Conservation (phyloP, 2,797 vertebrate species). For the Melanotaenia pygmaea region DNA sequence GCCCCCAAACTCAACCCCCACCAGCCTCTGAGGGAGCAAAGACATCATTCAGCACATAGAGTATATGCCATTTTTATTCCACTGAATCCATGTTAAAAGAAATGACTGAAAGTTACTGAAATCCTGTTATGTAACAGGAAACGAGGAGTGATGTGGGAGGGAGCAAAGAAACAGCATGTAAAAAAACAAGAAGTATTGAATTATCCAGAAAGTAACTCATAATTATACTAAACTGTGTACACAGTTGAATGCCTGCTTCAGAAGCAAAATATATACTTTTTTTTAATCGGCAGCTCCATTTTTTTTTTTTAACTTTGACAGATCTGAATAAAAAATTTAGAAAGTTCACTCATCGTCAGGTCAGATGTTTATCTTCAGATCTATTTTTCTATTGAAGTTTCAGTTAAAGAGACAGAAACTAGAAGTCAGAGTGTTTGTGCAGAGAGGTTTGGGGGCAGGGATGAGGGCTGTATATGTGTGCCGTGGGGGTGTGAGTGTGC, state of each 20-base stretch:
- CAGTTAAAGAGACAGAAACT: no score
- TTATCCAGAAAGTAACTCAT: conserved; percentile 61
- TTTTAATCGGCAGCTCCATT: neutral
- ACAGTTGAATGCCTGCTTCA: conserved; percentile 18
- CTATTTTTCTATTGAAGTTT: no score
- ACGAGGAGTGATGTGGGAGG: conserved; percentile 67
- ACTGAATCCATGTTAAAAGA: conserved; percentile 11
- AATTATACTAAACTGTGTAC: conserved; percentile 35
- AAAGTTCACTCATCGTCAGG: neutral
- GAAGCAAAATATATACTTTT: conserved; percentile 25
- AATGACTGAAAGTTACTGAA: conserved; percentile 21
- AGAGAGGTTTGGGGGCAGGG: no score
- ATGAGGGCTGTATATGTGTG: no score
- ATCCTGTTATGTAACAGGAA: conserved; percentile 64
- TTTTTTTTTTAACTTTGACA: neutral
- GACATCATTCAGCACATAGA: no score
- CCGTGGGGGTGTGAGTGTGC: no score
- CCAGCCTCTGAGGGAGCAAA: no score
- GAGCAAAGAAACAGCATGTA: conserved; percentile 63
- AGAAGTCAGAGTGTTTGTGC: no score
- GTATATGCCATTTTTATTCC: neutral
- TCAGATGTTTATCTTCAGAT: no score
- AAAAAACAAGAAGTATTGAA: conserved; percentile 62
- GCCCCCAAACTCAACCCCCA: no score
- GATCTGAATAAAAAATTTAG: conserved; percentile 2